Base-by-base conservation (phyloP, 2,797 vertebrate species). In the Cryptoprocta ferox region DNA sequence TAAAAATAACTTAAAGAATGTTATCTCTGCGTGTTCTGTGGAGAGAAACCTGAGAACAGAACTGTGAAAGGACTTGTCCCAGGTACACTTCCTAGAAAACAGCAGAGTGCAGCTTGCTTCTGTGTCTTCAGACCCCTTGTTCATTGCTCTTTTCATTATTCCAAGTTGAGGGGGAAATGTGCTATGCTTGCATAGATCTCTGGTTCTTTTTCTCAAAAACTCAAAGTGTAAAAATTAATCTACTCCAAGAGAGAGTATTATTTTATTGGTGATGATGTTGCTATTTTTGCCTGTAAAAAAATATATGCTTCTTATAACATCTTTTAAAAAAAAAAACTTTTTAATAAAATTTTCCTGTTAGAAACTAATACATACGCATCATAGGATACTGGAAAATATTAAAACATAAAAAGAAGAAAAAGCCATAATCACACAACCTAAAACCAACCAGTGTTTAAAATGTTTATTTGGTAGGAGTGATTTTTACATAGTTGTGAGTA, bases 211-310 rank as follows among this genome's bases (percentile, higher is more conserved):
- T 97, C 93, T 91, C 73, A 42, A 93, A 97, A 75, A 89, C 63
- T 66, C 50, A 18, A 89, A 94, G 82, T 70, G 63, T 78, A 96
- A 97, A 94, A 96, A 93, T 93, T 95, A 89, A 95, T 95, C 76
- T 90, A 68, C 93, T 97, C 96, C 92, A 93, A 95, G 89, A 93
- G 70, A 45, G 30, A 92, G 35, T 65, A 95, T 95, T 96, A 93
- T 95, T 97, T 95, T 93, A 35, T 95, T 85, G 83, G 95, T 78
- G 92, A 96, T 92, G 94, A 90, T 92, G 66, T 93, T 97, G 93
- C 89, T 95, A 88, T 89, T 93, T 95, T 96, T 95, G 84, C 80
- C 70, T 73, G 3, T 79, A 35, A 53, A 86, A 65, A 66, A 61
- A 92, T 53, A 53, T 53, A 53, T 53, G 80, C 89, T 37, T 63